These are phyloP conservation scores for Synaphobranchus kaupii DNA, from an alignment of 2,797 vertebrate genomes.

Conservation along the genomic window DNA sequence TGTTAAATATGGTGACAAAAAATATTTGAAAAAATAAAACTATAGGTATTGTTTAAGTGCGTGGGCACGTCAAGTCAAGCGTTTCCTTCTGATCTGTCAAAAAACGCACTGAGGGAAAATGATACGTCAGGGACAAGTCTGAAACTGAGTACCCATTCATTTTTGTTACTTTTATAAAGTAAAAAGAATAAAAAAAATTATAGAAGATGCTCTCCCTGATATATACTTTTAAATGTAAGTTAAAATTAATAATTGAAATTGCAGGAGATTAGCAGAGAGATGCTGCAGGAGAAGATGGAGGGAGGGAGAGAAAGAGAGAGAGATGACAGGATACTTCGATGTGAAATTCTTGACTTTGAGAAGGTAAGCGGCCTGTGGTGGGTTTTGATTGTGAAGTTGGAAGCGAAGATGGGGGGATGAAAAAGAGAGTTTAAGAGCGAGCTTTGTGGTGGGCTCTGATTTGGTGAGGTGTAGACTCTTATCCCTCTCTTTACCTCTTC, in stretches of 20 bases:
- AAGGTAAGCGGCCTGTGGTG: constrained; percentile 27
- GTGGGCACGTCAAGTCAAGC: not conserved
- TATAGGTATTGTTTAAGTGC: not conserved
- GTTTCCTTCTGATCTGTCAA: not conserved
- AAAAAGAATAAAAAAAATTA: not conserved
- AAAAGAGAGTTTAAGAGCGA: constrained; percentile 16
- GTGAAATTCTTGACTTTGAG: not conserved
- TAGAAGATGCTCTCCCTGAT: not conserved
- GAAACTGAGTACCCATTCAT: not conserved
- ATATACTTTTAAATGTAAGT: not conserved
- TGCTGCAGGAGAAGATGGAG: not conserved
- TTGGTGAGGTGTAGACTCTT: constrained; percentile 67
- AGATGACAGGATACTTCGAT: not conserved
- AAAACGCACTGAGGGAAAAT: not conserved
- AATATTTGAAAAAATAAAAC: not conserved
- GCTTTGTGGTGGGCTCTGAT: constrained; percentile 75
- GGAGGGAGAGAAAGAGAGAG: not conserved
- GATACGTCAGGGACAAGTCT: not conserved
- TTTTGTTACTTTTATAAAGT: not conserved
- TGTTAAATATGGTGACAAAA: not conserved
- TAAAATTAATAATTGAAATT: not conserved
- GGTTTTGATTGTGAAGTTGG: constrained; percentile 18
- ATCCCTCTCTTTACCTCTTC: constrained; percentile 64
- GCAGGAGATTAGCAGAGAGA: not conserved
- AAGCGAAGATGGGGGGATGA: not conserved